phyloP scores from a whole-genome alignment of 1,140 invertebrate species.

The Sesamia nonagrioides region DNA sequence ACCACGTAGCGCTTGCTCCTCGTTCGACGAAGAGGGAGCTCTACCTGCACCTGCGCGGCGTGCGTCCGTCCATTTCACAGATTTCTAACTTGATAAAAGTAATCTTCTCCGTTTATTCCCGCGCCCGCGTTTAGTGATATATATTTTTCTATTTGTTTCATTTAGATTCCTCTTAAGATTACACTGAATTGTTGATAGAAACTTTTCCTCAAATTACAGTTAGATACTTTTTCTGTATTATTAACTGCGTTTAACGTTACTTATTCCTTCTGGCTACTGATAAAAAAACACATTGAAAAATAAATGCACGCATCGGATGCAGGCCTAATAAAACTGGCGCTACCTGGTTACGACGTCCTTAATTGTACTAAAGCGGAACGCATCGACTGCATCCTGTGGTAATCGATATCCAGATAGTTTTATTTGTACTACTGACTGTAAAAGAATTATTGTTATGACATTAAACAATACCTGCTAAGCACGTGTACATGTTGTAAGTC shows the following conservation, averaged over 20 bases:
- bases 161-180: too few relatives aligned
- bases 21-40: background rate
- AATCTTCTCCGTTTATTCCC: background rate
- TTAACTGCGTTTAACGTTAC: too few relatives aligned
- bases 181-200: too few relatives aligned
- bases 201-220: too few relatives aligned
- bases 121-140: background rate
- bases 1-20: background rate
- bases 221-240: too few relatives aligned
- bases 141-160: background rate
- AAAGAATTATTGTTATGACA: too few relatives aligned
- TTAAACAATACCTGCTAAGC: too few relatives aligned
- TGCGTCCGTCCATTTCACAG: background rate
- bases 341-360: conserved; percentile 8
- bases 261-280: too few relatives aligned
- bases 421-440: background rate
- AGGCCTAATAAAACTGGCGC: background rate
- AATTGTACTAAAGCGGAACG: background rate
- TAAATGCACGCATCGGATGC: background rate
- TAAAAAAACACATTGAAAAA: too few relatives aligned
- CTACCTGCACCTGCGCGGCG: background rate
- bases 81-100: background rate
- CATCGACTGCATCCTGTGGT: background rate
- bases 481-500: too few relatives aligned
- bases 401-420: background rate